Percentiles rank a stretch among this genome's conserved stretches.
These are phyloP conservation scores for Chondrilla cf. caribensis DNA, from an alignment of 37 sponge, comb jelly and placozoan genomes.

Conservation along the genomic window DNA sequence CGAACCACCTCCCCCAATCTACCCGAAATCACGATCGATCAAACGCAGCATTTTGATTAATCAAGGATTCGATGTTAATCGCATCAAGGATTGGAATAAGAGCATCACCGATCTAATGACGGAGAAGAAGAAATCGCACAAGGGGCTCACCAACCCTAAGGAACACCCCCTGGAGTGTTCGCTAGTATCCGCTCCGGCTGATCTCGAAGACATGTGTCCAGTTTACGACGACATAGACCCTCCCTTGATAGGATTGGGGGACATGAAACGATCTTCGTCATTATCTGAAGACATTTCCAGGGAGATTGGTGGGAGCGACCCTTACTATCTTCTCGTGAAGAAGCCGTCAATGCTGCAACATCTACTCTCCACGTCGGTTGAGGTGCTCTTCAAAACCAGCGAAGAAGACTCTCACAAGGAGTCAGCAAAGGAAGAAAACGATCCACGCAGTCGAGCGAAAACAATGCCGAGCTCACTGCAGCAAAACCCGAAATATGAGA, in stretches of 20 bases:
- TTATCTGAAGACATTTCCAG: background rate
- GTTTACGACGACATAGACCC: background rate
- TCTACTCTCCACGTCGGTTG: constrained; percentile 8
- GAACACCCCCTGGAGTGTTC: background rate
- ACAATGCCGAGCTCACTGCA: background rate
- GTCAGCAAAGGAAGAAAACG: background rate
- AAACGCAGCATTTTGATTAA: constrained; percentile 15
- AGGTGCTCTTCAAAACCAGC: background rate
- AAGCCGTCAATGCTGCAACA: constrained; percentile 5
- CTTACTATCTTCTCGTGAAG: constrained; percentile 1
- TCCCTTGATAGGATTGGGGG: background rate
- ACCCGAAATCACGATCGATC: constrained; percentile 7
- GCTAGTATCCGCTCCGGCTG: background rate
- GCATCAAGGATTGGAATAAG: constrained; percentile 9
- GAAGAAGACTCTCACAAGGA: background rate
- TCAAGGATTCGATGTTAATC: background rate
- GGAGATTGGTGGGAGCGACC: background rate
- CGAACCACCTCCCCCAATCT: constrained; percentile 4
- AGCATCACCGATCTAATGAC: background rate
- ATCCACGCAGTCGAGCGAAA: background rate
- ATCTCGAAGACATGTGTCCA: background rate
- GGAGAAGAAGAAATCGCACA: background rate
- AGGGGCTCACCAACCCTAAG: background rate
- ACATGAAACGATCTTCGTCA: background rate
- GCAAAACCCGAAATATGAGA: background rate